Evolutionary conservation across 2,888 invertebrate genomes (phyloP).

Genomic region (Physocephala rufipes): DNA sequence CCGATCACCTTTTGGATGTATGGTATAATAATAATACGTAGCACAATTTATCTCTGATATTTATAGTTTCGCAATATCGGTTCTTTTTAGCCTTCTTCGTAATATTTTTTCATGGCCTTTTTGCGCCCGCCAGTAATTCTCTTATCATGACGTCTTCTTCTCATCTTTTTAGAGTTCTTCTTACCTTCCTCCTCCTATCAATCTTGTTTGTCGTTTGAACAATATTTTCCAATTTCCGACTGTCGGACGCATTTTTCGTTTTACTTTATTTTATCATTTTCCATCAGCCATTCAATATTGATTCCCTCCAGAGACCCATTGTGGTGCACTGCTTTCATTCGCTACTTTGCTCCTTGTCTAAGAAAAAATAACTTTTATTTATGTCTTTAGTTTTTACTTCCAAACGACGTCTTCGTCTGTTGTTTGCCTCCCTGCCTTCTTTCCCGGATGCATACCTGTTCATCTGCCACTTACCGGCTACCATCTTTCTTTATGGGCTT

Average conservation of each 20-base stretch:
- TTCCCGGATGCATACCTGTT: too few species aligned
- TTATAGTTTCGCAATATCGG: background rate
- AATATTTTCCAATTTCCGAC: slow-evolving; percentile 7
- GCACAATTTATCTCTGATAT: background rate
- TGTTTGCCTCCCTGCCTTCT: too few species aligned
- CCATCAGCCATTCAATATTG: too few species aligned
- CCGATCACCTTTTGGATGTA: too few species aligned
- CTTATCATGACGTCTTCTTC: background rate
- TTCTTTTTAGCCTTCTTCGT: too few species aligned
- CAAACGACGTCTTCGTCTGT: background rate
- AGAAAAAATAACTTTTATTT: slow-evolving; percentile 31
- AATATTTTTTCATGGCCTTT: background rate
- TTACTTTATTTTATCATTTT: too few species aligned
- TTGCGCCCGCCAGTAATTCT: background rate
- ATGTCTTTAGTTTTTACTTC: slow-evolving; percentile 34
- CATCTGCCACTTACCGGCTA: too few species aligned
- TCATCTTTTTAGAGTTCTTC: too few species aligned
- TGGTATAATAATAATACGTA: too few species aligned
- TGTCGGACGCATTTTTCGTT: background rate
- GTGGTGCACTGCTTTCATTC: slow-evolving; percentile 10
- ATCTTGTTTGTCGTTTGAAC: background rate
- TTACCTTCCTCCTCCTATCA: too few species aligned
- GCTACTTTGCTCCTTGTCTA: slow-evolving; percentile 9
- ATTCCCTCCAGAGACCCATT: background rate
- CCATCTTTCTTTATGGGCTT: background rate